Base-by-base conservation (phyloP, 2,888 invertebrate genomes). In the Silvanus unidentatus region DNA sequence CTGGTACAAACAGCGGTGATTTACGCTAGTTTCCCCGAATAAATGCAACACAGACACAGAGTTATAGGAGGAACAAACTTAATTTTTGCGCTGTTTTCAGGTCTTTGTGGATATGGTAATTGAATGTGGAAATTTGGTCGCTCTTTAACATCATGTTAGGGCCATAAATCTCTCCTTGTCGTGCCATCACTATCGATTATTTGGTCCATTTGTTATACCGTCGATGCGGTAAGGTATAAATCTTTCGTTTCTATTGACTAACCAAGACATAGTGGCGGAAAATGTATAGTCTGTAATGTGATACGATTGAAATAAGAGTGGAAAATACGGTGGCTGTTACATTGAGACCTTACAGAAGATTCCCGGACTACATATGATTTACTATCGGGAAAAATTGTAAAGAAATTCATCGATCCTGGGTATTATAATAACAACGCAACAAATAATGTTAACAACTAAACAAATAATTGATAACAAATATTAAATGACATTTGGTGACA, bases 161-260 rank as follows among this genome's bases (percentile, higher is more conserved):
- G 57, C 55, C 49, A 65, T 68, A 66, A 66, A 68, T 68, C 66
- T 66, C 54, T 55, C 57, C 57, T 56, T 62, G 62, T 64, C 60
- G 57, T 57, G 61, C 62, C 68, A 69, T 69, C 70, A 67, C 66
- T 69, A 70, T 69, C 69, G 70, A 70, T 70, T 70, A 69, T 63
- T 65, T 64, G 69, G 63, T 58, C 68, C 69, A 69, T 70, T 70
- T 66, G 64, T 70, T 67, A 32, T 32, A 32, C 60, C 59, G 62
- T 60, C 65, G 60, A 61, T 63, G 66, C 66, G 62, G 62, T 58
- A 66, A 66, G 59, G 54, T 56, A 70, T 69, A 69, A 69, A 70
- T 69, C 69, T 69, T 67, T 50, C 56, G 43, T 32, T 12, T 58
- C 59, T 56, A 62, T 63, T 60, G 61, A 62, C 62, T 62, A 48